These are phyloP conservation scores for Zaprionus lineosus DNA, from an alignment of 2,888 invertebrate species.

Conservation along the genomic window DNA sequence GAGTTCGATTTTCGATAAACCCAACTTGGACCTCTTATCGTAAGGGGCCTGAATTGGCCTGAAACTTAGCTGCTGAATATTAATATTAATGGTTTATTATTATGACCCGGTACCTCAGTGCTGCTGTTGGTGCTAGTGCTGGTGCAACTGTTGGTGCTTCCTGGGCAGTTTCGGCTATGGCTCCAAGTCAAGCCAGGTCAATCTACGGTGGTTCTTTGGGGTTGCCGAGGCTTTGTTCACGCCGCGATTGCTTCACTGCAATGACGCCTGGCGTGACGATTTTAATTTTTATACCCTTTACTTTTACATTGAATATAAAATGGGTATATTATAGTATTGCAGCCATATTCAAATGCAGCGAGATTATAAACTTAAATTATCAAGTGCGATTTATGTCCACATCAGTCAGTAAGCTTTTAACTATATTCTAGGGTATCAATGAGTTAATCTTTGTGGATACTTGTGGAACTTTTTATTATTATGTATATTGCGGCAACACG, in stretches of 20 bases:
- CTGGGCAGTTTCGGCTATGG: slow-evolving; percentile 3
- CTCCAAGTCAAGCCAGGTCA: slow-evolving; percentile 24
- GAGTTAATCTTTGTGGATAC: not conserved
- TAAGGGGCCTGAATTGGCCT: slow-evolving; percentile 8
- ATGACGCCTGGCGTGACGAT: slow-evolving; percentile 81
- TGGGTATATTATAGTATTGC: not conserved
- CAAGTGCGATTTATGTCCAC: no score
- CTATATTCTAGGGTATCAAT: not conserved
- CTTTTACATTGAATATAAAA: not conserved
- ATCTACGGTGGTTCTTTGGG: slow-evolving; percentile 47
- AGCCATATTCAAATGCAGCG: no score
- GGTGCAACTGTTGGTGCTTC: slow-evolving; percentile 10
- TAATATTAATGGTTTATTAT: slow-evolving; percentile 77
- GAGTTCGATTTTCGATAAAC: slow-evolving; percentile 62
- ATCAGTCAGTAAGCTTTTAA: no score
- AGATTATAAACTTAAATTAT: not conserved
- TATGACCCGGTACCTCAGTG: slow-evolving; percentile 67
- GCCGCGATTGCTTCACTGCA: slow-evolving; percentile 68
- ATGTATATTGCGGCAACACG: slow-evolving; percentile 64
- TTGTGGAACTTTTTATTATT: slow-evolving; percentile 46
- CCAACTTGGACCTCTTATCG: slow-evolving; percentile 51
- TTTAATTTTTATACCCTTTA: slow-evolving; percentile 65
- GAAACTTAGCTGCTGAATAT: slow-evolving; percentile 45
- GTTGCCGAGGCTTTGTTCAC: slow-evolving; percentile 62
- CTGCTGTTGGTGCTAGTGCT: no score